Base-by-base conservation (phyloP, 2,888 invertebrate genomes). In the Steinernema hermaphroditum region DNA sequence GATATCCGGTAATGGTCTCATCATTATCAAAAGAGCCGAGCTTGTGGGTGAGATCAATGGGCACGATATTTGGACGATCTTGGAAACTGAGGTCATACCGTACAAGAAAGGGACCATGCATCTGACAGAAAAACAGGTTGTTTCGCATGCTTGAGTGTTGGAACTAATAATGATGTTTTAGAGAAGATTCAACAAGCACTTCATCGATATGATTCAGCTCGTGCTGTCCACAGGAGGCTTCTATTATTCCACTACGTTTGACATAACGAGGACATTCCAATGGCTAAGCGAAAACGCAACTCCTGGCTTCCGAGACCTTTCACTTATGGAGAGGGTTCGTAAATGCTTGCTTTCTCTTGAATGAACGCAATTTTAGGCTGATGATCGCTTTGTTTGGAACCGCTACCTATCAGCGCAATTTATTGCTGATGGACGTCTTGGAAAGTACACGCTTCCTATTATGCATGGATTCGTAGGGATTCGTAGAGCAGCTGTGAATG, bases 331-430 rank as follows among this genome's bases (percentile, higher is more conserved):
- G 46, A 70, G 71, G 24, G 32, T 72, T 24, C 0, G 24, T 27
- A 16, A 29, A 70, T 41, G n/a, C n/a, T 29, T 16, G 41, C 32
- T n/a, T 9, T 8, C 1, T 43, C 19, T 37, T 14, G 71, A 12
- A 22, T 44, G 16, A 75, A 19, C 9, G 6, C 2, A 44, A 69
- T 80, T 81, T 49, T 81, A 89, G 89, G 89, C 94, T 0, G 96
- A 97, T 88, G 89, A 90, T 22, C 90, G 94, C 72, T 98, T 96
- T 88, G 91, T 96, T 6, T 98, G 97, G 97, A 98, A 98, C 87
- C 91, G 91, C 0, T 90, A 92, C 86, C 89, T 96, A 0, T 73
- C 81, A 29, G 44, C 73, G 27, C 75, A 75, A 32, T 72, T 84
- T 32, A 62, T 34, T 14, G 62, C 62, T 19, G 62, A 62, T n/a